Percentiles rank a stretch among this genome's conserved stretches.
Evolutionary conservation across 2,888 invertebrate genomes (phyloP).

Genomic region (Parnassius mnemosyne): DNA sequence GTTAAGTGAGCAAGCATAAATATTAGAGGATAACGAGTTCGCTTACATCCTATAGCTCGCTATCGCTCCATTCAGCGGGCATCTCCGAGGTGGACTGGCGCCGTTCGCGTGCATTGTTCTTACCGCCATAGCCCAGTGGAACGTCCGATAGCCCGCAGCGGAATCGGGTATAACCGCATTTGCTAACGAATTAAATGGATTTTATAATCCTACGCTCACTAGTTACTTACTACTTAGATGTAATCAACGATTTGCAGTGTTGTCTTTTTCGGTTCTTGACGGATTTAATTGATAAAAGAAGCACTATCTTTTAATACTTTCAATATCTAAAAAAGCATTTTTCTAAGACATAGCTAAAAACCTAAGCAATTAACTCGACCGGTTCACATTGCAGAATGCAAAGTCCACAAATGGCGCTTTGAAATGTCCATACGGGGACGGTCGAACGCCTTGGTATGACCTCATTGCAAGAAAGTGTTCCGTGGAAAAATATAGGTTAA

Average conservation of each 20-base stretch:
- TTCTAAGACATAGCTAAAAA: slow-evolving; percentile 17
- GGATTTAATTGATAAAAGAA: not conserved
- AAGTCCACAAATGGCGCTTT: slow-evolving; percentile 15
- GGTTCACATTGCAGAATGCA: slow-evolving; percentile 24
- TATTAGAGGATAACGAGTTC: not conserved
- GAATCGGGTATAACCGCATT: slow-evolving; percentile 7
- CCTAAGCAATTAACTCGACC: slow-evolving; percentile 19
- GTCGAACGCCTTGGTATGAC: slow-evolving; percentile 24
- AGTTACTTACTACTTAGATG: slow-evolving; percentile 2
- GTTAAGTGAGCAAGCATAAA: too few species aligned
- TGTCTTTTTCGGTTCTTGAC: too few species aligned
- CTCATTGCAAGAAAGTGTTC: slow-evolving; percentile 15
- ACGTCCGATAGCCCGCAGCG: slow-evolving; percentile 32
- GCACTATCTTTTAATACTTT: slow-evolving; percentile 9
- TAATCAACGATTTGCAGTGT: slow-evolving; percentile 1
- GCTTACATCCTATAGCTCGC: slow-evolving; percentile 10
- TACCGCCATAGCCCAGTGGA: slow-evolving; percentile 24
- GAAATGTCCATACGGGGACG: slow-evolving; percentile 24
- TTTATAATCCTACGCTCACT: slow-evolving; percentile 19
- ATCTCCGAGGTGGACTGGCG: slow-evolving; percentile 36
- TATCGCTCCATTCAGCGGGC: slow-evolving; percentile 28
- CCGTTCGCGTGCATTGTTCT: slow-evolving; percentile 36
- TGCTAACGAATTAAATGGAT: slow-evolving; percentile 18
- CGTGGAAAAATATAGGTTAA: slow-evolving; percentile 5
- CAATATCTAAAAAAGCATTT: slow-evolving; percentile 9